phyloP scores from a whole-genome alignment of 2,888 invertebrate genomes.

The Pollenia griseotomentosa region DNA sequence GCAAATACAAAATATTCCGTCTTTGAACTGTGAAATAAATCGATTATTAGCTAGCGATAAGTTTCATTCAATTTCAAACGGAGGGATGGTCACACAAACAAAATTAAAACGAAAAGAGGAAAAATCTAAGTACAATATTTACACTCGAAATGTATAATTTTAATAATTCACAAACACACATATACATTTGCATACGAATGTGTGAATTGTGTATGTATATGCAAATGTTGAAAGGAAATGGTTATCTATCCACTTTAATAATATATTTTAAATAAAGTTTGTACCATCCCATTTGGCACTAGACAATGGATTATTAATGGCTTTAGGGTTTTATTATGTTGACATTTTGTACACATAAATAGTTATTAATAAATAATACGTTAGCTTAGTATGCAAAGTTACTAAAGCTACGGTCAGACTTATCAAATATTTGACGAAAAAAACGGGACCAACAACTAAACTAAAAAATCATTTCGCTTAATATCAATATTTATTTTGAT shows the following conservation, averaged over 20 bases:
- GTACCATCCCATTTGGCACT: neutral
- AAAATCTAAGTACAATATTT: constrained; percentile 40
- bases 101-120: constrained; percentile 3
- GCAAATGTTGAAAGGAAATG: neutral
- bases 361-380: constrained; percentile 25
- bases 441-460: too few species aligned
- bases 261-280: constrained; percentile 11
- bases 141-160: constrained; percentile 47
- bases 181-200: neutral
- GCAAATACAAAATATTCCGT: neutral
- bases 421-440: too few species aligned
- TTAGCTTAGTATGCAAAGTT: neutral
- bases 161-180: constrained; percentile 27
- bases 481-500: too few species aligned
- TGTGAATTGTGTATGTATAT: neutral
- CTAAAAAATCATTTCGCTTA: too few species aligned
- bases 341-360: constrained; percentile 11
- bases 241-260: neutral
- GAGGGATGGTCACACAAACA: neutral
- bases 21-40: constrained; percentile 50
- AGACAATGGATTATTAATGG: neutral
- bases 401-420: too few species aligned
- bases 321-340: constrained; percentile 1
- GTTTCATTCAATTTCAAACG: constrained; percentile 3
- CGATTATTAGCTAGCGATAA: constrained; percentile 47